Evolutionary conservation across 2,797 vertebrate genomes (phyloP).

Genomic region (Sebastes kiyomatsui): DNA sequence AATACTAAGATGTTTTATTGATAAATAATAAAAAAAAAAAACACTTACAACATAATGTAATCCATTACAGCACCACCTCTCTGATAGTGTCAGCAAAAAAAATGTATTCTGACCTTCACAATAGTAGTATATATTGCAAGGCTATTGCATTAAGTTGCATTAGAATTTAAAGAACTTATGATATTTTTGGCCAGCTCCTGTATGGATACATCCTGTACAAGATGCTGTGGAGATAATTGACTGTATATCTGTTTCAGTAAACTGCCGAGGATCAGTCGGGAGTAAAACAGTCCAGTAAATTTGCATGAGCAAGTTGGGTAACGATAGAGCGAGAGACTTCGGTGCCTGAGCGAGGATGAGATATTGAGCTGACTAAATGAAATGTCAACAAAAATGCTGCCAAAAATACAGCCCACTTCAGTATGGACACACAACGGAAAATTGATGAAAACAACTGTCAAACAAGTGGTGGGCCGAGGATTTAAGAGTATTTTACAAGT

Average conservation of each 20-base stretch:
- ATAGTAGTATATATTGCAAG: constrained; percentile 1
- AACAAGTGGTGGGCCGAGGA: constrained; percentile 35
- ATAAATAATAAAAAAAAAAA: no score
- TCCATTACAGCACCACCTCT: not conserved
- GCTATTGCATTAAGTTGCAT: constrained; percentile 24
- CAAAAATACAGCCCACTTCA: constrained; percentile 44
- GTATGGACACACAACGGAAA: constrained; percentile 32
- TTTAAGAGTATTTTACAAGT: constrained; percentile 40
- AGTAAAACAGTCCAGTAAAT: not conserved
- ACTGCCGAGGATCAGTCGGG: not conserved
- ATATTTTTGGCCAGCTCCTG: not conserved
- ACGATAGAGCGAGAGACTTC: constrained; percentile 7
- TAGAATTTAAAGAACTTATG: not conserved
- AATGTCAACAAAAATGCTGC: constrained; percentile 56
- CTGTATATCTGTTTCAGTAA: not conserved
- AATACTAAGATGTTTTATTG: not conserved
- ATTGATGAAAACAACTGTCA: constrained; percentile 44
- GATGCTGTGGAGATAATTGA: not conserved
- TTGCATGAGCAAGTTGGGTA: constrained; percentile 19
- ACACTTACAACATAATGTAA: not conserved
- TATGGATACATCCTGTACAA: not conserved
- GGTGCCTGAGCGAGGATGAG: constrained; percentile 32
- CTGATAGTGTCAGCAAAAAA: constrained; percentile 14
- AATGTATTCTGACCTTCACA: not conserved
- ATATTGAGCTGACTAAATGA: constrained; percentile 51